Evolutionary conservation across 1,140 invertebrate species (phyloP).

Genomic region (Cotesia typhae): DNA sequence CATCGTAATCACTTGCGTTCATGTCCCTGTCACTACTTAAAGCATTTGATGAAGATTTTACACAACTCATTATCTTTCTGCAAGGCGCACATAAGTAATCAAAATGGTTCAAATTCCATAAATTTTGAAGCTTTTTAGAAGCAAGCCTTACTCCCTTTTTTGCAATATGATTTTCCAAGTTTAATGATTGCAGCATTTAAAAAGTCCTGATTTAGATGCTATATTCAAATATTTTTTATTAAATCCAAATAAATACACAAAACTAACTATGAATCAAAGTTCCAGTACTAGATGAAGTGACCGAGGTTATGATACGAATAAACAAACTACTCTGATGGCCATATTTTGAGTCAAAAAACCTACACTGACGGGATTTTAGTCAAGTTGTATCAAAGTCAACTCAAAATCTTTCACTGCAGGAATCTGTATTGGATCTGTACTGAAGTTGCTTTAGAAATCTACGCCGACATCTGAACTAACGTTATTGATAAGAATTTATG

Average conservation of each 20-base stretch:
- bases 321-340: not conserved
- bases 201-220: not conserved
- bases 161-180: constrained; percentile 15
- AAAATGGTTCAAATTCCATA: constrained; percentile 16
- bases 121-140: not conserved
- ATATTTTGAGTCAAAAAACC: no score
- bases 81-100: constrained; percentile 23
- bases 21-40: constrained; percentile 20
- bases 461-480: no score
- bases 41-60: constrained; percentile 17
- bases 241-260: no score
- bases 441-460: no score
- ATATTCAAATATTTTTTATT: no score
- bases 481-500: no score
- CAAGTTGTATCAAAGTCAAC: no score
- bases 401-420: no score
- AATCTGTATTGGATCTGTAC: no score
- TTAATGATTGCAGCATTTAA: not conserved
- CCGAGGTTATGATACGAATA: not conserved
- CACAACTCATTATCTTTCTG: constrained; percentile 16
- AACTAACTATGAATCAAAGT: no score
- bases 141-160: constrained; percentile 19
- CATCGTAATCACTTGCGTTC: not conserved
- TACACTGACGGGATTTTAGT: no score
- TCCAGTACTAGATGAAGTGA: not conserved